Evolutionary conservation across 2,888 invertebrate species (phyloP).

Genomic region (Andrena hattorfiana): DNA sequence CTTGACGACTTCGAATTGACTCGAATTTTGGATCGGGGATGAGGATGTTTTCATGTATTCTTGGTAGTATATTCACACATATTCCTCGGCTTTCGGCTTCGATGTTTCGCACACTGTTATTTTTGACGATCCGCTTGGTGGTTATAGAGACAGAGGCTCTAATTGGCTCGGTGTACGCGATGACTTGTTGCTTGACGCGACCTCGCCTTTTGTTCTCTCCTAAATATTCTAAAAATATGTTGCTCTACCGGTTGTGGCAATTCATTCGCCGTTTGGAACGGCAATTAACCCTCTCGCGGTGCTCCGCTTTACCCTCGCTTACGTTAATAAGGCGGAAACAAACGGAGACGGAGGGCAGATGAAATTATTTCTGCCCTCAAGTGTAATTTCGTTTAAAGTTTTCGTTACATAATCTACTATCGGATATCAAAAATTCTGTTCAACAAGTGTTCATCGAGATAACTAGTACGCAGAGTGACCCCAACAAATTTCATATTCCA

Average conservation of each 20-base stretch:
- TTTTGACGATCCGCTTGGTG: neutral
- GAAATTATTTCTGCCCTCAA: neutral
- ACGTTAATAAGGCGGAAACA: conserved; percentile 6
- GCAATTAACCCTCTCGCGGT: conserved; percentile 22
- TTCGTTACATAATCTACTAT: no score
- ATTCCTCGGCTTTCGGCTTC: neutral
- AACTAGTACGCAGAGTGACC: no score
- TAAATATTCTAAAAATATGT: conserved; percentile 36
- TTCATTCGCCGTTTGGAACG: neutral
- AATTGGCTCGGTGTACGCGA: conserved; percentile 35
- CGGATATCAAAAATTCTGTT: neutral
- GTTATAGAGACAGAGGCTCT: neutral
- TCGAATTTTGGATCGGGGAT: neutral
- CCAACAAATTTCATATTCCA: no score
- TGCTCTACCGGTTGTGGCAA: neutral
- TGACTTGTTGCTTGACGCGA: conserved; percentile 57
- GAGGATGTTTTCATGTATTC: neutral
- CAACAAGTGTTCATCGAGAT: conserved; percentile 39
- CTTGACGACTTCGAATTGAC: no score
- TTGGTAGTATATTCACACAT: neutral
- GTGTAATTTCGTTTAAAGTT: neutral
- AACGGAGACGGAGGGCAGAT: neutral
- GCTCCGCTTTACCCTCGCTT: neutral
- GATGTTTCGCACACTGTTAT: neutral
- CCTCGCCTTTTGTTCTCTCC: conserved; percentile 27